Base-by-base conservation (phyloP, 2,888 invertebrate species). In the Melinaea marsaeus region DNA sequence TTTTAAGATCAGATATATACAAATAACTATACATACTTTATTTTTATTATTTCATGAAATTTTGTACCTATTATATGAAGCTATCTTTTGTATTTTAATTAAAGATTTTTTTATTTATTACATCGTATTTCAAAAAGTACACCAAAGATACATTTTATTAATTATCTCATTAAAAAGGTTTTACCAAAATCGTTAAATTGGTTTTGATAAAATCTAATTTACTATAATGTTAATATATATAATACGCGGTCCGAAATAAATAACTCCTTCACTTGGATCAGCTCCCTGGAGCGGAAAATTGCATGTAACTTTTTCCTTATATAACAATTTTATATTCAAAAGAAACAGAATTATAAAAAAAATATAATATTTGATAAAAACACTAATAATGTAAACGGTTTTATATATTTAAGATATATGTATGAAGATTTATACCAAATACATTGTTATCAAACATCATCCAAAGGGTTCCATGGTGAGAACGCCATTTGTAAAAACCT, bases 231-330 rank as follows among this genome's bases (percentile, higher is more conserved):
- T 46, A 11, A 1, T 32, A 22, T 32, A 51, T 51, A 22, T 5
- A 51, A 51, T 22, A 35, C 13, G 13, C 22, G 13, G 13, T 32
- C 48, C 22, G 42, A 37, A 51, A 59, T 32, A 37, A 9, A n/a
- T n/a, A n/a, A 46, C 34, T 13, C 5, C 37, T 37, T 37, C 22
- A 51, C 6, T 11, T 51, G 35, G 48, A 48, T 13, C 59, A 51
- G 22, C 37, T 48, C 37, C 37, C 6, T 59, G 59, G 13, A 51
- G 47, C 13, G 59, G 42, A 59, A 59, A 59, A 59, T 59, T 59
- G 47, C 37, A 51, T 59, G 32, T 34, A 48, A 22, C 32, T 9
- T 32, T 51, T n/a, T 32, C 6, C 9, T 32, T 22, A 51, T 22
- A 6, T 2, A 9, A 32, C 6, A 32, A 32, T 51, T 22, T 51